phyloP scores from a whole-genome alignment of 1,140 invertebrate genomes.

The Drosophila yakuba region DNA sequence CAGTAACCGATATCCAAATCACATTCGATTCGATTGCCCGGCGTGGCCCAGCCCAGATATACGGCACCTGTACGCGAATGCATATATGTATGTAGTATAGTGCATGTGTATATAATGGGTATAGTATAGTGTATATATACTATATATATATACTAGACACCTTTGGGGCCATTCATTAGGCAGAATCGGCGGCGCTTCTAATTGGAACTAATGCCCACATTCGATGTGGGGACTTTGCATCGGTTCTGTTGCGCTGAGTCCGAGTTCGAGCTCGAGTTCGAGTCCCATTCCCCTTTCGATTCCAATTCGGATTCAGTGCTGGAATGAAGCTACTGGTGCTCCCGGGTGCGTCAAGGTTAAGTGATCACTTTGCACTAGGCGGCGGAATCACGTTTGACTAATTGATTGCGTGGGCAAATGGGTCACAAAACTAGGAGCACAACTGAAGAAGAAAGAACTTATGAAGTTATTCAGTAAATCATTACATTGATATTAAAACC shows the following conservation, averaged over 20 bases:
- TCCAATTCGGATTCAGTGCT: too few species aligned
- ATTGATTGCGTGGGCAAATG: slow-evolving; percentile 23
- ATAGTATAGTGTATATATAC: background rate
- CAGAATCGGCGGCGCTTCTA: slow-evolving; percentile 25
- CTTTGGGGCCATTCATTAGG: slow-evolving; percentile 56
- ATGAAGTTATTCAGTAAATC: background rate
- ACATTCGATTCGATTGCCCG: slow-evolving; percentile 12
- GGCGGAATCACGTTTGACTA: slow-evolving; percentile 32
- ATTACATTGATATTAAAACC: too few species aligned
- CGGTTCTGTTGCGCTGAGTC: slow-evolving; percentile 4
- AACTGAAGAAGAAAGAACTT: background rate
- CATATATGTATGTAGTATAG: too few species aligned
- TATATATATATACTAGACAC: slow-evolving; percentile 14
- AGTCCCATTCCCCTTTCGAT: too few species aligned
- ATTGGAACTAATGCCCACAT: slow-evolving; percentile 54
- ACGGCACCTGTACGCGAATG: background rate
- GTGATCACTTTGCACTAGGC: slow-evolving; percentile 40
- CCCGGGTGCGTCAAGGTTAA: slow-evolving; percentile 45
- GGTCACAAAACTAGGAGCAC: background rate
- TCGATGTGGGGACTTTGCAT: slow-evolving; percentile 26
- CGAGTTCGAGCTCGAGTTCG: background rate
- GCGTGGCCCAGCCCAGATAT: background rate
- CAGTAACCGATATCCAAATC: slow-evolving; percentile 46
- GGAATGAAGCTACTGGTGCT: background rate
- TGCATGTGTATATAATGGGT: too few species aligned